Evolutionary conservation across 2,797 vertebrate species (phyloP), one percentile per base, ranked within the genome.

Genomic region (Syngnathus acus): DNA sequence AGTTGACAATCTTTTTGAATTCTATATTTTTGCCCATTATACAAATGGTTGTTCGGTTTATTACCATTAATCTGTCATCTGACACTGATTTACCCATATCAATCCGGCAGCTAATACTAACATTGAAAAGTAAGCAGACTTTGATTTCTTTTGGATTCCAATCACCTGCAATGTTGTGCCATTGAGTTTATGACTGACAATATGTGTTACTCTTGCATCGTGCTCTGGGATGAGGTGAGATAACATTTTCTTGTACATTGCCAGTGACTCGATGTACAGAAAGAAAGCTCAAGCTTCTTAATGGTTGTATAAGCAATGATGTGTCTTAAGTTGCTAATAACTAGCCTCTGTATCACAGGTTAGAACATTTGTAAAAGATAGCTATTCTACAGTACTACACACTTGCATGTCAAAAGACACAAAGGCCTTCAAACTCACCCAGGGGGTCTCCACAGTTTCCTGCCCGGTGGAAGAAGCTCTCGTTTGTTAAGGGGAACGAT

Each of bases 401-500:
- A 19, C 32, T 13, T 26, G 38, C 39, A 2, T 45, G 4, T 54
- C 42, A n/a, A 38, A 48, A 64, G 21, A 64, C 23, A 62, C 37
- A 43, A 53, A 42, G n/a, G 0, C 50, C 43, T 38, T 32, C 51
- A 6, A 48, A 93, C 95, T 98, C 93, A 98, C 95, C 94, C 93
- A 0, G 90, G 89, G 55, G 90, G 91, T 87, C 94, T 91, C 96
- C 96, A 98, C 32, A 96, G 90, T 75, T 89, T 96, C 81, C 94
- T 90, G 82, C 94, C 93, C 9, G 94, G 93, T 0, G 95, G 95
- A 48, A 98, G 83, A 43, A 98, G 89, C 74, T 97, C 96, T 62
- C 94, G 88, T 84, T 98, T 98, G 89, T 97, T 98, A 65, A 98
- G 92, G 19, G 96, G 95, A 13, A 94, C 94, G 10, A 97, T 91